phyloP scores from a whole-genome alignment of 2,113 vertebrate species.

The Triplophysa dalaica region DNA sequence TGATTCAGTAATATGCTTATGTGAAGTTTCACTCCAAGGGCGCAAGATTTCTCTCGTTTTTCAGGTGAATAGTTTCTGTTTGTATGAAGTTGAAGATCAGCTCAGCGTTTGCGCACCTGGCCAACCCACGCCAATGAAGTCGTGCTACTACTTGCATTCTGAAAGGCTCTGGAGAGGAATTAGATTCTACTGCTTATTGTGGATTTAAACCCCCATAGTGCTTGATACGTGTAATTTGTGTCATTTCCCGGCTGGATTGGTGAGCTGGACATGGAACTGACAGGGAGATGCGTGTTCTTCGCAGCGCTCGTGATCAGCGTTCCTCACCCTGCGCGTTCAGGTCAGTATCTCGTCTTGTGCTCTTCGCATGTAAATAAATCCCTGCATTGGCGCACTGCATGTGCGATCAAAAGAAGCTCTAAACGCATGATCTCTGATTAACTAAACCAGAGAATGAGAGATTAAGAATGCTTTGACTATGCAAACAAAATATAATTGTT shows the following conservation, averaged over 20 bases:
- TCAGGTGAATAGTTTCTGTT: slow-evolving; percentile 41
- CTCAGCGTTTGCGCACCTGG: slow-evolving; percentile 50
- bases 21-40: slow-evolving; percentile 16
- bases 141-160: slow-evolving; percentile 48
- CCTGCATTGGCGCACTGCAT: not conserved
- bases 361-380: not conserved
- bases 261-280: slow-evolving; percentile 9
- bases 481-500: not conserved
- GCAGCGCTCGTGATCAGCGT: slow-evolving; percentile 27
- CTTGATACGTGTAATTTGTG: not conserved
- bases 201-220: slow-evolving; percentile 7
- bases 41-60: not conserved
- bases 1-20: not conserved
- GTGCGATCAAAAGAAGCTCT: slow-evolving; percentile 7
- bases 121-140: slow-evolving; percentile 41
- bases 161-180: slow-evolving; percentile 37
- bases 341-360: slow-evolving; percentile 38
- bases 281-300: slow-evolving; percentile 39
- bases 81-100: slow-evolving; percentile 8
- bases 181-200: slow-evolving; percentile 12
- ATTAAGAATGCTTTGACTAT: not conserved
- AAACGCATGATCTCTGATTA: not conserved
- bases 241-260: not conserved
- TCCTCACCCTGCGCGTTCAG: slow-evolving; percentile 46
- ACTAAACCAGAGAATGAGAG: not conserved